phyloP scores from a whole-genome alignment of 53 echinoderm and acorn worm genomes.

The Antedon mediterranea region DNA sequence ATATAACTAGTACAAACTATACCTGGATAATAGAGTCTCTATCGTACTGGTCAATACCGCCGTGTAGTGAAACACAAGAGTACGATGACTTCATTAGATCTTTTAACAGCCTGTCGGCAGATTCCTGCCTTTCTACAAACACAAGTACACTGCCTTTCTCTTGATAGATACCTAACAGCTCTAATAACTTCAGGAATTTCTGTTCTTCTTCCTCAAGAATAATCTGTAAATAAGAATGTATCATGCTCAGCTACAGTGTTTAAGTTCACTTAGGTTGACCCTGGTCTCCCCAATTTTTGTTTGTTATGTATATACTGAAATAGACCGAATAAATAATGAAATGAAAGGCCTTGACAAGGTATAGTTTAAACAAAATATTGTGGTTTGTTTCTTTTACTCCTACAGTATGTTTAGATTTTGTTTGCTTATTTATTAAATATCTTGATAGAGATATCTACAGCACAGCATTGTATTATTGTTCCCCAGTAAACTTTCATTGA shows the following conservation, averaged over 20 bases:
- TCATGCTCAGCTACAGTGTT: too few species aligned
- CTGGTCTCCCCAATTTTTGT: too few species aligned
- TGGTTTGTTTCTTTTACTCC: too few species aligned
- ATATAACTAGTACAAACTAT: too few species aligned
- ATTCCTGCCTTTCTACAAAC: conserved; percentile 95
- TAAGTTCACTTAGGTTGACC: too few species aligned
- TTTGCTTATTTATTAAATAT: too few species aligned
- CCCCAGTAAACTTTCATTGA: too few species aligned
- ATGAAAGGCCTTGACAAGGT: not conserved
- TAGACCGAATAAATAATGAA: too few species aligned
- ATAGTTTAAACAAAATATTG: not conserved
- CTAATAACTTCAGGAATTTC: conserved; percentile 87
- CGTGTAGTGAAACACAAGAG: conserved; percentile 77
- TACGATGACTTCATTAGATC: conserved; percentile 78
- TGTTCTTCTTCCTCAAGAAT: conserved; percentile 72
- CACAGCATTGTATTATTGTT: too few species aligned
- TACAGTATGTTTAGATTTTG: too few species aligned
- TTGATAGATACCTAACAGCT: conserved; percentile 63
- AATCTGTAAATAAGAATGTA: conserved; percentile 31
- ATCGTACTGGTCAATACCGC: conserved; percentile 97
- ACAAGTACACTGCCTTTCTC: conserved; percentile 70
- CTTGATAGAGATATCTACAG: too few species aligned
- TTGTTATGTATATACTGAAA: too few species aligned
- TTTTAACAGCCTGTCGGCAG: conserved; percentile 76
- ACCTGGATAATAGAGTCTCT: conserved; percentile 94